These are phyloP conservation scores for Drosophila lini DNA, from an alignment of 1,140 invertebrate genomes.

Conservation along the genomic window DNA sequence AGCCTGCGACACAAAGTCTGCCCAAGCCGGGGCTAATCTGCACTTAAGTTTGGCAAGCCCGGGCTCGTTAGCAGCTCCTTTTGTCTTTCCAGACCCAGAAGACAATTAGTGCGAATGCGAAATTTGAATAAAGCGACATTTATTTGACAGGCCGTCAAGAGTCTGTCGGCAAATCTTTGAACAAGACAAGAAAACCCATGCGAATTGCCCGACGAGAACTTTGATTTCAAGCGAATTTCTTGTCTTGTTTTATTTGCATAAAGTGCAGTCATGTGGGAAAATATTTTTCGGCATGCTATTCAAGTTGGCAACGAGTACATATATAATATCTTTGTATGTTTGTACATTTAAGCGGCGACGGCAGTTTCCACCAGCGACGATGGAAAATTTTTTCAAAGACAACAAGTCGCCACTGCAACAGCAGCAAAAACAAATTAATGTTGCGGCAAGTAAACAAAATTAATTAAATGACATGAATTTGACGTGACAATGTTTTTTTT, in stretches of 20 bases:
- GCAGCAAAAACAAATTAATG: slow-evolving; percentile 73
- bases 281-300: slow-evolving; percentile 63
- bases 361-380: slow-evolving; percentile 62
- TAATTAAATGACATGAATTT: slow-evolving; percentile 84
- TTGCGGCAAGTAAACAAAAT: slow-evolving; percentile 82
- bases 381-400: slow-evolving; percentile 81
- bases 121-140: slow-evolving; percentile 84
- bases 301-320: slow-evolving; percentile 22
- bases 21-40: slow-evolving; percentile 68
- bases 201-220: slow-evolving; percentile 35
- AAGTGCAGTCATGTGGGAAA: slow-evolving; percentile 81
- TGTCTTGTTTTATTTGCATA: slow-evolving; percentile 65
- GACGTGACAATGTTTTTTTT: slow-evolving; percentile 83
- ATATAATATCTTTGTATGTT: slow-evolving; percentile 1
- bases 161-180: slow-evolving; percentile 80
- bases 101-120: slow-evolving; percentile 80
- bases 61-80: slow-evolving; percentile 65
- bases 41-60: slow-evolving; percentile 43
- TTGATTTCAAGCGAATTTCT: slow-evolving; percentile 75
- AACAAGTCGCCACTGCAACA: slow-evolving; percentile 67
- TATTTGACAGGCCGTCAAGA: slow-evolving; percentile 82
- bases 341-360: slow-evolving; percentile 13
- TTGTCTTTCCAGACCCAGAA: slow-evolving; percentile 53
- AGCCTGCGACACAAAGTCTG: slow-evolving; percentile 77
- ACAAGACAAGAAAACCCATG: slow-evolving; percentile 52